Evolutionary conservation across 1,140 invertebrate genomes (phyloP), one percentile per base, ranked within the genome.

Genomic region (Drosophila neocordata): DNA sequence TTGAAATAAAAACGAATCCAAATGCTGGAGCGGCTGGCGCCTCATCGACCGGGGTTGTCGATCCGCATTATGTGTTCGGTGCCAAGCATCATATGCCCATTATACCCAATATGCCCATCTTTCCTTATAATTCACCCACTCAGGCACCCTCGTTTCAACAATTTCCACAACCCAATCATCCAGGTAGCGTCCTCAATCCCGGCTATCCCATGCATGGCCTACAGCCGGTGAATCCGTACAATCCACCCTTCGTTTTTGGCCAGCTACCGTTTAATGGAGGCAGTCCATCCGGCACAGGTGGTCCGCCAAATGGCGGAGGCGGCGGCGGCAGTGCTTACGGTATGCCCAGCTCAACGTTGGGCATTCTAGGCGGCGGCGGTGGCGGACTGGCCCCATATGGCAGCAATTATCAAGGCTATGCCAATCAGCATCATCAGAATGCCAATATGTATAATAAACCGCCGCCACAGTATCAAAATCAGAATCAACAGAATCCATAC

Each of bases 1-100:
- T 52, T 58, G 34, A 59, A 13, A 8, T 27, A 13, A 63, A 22
- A 52, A 35, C 20, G 51, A 53, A 9, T 59, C 31, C 11, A 9
- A 35, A 22, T 20, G 44, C 44, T 31, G 77, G 85, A n/a, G 80
- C 80, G 0, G 85, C 84, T 7, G 84, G 85, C 18, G 84, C 76
- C 35, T 87, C 82, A 2, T 76, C 79, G 0, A 75, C 82, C 5
- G 77, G 77, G 7, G 59, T 92, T 24, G 82, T 92, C 52, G 89
- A 92, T 90, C 91, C 87, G 66, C 91, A 92, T 52, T 91, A 92
- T 65, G 90, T 91, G 3, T 91, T 91, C 27, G 91, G 91, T 55
- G 88, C 87, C 5, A 89, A 91, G 56, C 79, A 90, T 52, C 88
- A 89, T 41, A 83, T 84, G 74, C 85, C 85, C 44, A 66, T 91